Evolutionary conservation across 2,113 vertebrate genomes (phyloP).

Genomic region (Pseudorasbora parva): DNA sequence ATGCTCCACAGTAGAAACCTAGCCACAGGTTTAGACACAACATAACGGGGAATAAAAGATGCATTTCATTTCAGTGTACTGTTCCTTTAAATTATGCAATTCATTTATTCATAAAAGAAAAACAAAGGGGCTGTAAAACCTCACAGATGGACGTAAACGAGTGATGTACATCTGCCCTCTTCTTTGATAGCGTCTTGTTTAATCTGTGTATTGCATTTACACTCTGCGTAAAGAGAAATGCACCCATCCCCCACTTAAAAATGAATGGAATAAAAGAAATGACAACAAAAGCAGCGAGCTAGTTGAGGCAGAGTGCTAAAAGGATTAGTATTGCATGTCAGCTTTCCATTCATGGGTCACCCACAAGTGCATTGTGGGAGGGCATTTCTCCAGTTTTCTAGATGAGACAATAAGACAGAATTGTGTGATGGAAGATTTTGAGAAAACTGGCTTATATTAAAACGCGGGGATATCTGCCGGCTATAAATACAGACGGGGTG

Average conservation of each 20-base stretch:
- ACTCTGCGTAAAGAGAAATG: not conserved
- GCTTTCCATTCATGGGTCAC: slow-evolving; percentile 12
- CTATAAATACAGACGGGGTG: not conserved
- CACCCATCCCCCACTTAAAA: slow-evolving; percentile 8
- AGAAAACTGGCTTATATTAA: not conserved
- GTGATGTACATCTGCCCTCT: not conserved
- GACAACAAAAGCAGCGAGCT: not conserved
- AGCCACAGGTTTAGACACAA: not conserved
- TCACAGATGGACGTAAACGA: slow-evolving; percentile 1
- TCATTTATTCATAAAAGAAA: not conserved
- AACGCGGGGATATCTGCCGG: not conserved
- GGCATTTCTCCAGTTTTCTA: slow-evolving; percentile 16
- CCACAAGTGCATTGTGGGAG: slow-evolving; percentile 50
- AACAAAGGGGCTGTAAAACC: not conserved
- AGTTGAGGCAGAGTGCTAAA: slow-evolving; percentile 33
- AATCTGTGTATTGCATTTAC: not conserved
- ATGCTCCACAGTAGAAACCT: not conserved
- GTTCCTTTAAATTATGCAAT: not conserved
- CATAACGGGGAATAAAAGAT: not conserved
- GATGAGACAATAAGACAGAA: slow-evolving; percentile 17
- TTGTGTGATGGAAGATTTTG: slow-evolving; percentile 14
- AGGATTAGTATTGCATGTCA: slow-evolving; percentile 27
- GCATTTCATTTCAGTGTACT: not conserved
- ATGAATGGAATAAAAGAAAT: not conserved
- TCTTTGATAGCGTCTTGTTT: slow-evolving; percentile 5